Percentiles rank a stretch among this genome's conserved stretches.
phyloP scores from a whole-genome alignment of 2,888 invertebrate species.

The Neoascia interrupta region DNA sequence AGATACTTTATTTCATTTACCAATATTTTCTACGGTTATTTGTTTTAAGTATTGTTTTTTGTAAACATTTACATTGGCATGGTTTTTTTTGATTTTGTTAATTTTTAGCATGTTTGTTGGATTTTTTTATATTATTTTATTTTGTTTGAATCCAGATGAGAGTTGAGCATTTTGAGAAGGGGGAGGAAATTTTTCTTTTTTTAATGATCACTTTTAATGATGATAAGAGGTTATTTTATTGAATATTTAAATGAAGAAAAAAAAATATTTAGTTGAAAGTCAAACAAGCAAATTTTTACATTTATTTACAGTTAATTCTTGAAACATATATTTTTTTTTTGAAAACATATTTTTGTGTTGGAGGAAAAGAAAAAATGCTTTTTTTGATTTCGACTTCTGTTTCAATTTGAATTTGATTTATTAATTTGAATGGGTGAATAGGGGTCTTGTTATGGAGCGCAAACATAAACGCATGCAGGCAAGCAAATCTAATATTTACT shows the following conservation, averaged over 20 bases:
- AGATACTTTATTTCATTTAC: conserved; percentile 73
- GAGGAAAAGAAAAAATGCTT: no score
- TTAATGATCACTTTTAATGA: conserved; percentile 68
- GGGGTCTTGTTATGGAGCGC: conserved; percentile 14
- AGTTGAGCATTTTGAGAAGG: conserved; percentile 69
- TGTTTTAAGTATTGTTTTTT: conserved; percentile 44
- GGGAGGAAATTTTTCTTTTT: conserved; percentile 69
- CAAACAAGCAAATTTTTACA: conserved; percentile 47
- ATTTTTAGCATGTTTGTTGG: conserved; percentile 72
- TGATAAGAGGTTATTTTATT: conserved; percentile 55
- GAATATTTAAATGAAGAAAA: conserved; percentile 14
- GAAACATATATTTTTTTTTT: conserved; percentile 15
- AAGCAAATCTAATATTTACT: conserved; percentile 25
- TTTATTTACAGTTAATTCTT: conserved; percentile 13
- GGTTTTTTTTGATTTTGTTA: conserved; percentile 50
- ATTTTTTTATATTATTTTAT: conserved; percentile 70
- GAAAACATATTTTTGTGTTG: conserved; percentile 16
- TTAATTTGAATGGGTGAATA: background rate
- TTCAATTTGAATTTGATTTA: conserved; percentile 16
- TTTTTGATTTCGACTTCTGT: background rate
- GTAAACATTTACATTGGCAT: conserved; percentile 64
- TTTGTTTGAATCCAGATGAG: conserved; percentile 69
- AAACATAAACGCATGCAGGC: conserved; percentile 55
- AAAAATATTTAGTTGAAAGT: conserved; percentile 21
- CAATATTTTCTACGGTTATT: conserved; percentile 76